phyloP scores from a whole-genome alignment of 1,140 invertebrate genomes.

The Muscidifurax raptorellus region DNA sequence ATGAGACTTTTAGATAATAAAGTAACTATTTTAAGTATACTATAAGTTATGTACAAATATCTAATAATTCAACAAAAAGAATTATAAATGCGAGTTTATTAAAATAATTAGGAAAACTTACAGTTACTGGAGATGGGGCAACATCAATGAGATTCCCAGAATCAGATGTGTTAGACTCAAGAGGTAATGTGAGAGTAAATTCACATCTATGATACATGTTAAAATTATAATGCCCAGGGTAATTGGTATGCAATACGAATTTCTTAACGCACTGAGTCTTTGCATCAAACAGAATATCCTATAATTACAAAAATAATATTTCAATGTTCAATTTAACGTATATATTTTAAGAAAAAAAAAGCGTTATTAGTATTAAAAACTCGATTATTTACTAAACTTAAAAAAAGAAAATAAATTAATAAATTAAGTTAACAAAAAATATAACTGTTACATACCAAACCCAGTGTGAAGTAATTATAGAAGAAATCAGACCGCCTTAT shows the following conservation, averaged over 20 bases:
- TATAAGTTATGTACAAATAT: too few species aligned
- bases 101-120: constrained; percentile 64
- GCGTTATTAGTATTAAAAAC: constrained; percentile 29
- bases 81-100: not conserved
- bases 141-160: constrained; percentile 78
- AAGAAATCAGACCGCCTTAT: constrained; percentile 93
- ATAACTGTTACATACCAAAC: constrained; percentile 82
- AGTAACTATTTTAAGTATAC: too few species aligned
- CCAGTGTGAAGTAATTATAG: constrained; percentile 97
- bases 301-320: constrained; percentile 62
- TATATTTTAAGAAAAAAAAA: constrained; percentile 21
- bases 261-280: constrained; percentile 95
- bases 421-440: not conserved
- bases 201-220: constrained; percentile 98
- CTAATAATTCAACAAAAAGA: not conserved
- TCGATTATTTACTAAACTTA: not conserved
- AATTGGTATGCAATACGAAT: constrained; percentile 98
- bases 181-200: constrained; percentile 86
- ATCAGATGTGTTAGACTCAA: constrained; percentile 75
- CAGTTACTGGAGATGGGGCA: constrained; percentile 77
- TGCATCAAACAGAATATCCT: constrained; percentile 98
- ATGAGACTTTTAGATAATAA: not conserved
- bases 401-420: not conserved
- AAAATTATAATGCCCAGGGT: constrained; percentile 99
- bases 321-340: not conserved